Conservation (phyloP, 2,888 invertebrate species). For the Leucozona laternaria region DNA sequence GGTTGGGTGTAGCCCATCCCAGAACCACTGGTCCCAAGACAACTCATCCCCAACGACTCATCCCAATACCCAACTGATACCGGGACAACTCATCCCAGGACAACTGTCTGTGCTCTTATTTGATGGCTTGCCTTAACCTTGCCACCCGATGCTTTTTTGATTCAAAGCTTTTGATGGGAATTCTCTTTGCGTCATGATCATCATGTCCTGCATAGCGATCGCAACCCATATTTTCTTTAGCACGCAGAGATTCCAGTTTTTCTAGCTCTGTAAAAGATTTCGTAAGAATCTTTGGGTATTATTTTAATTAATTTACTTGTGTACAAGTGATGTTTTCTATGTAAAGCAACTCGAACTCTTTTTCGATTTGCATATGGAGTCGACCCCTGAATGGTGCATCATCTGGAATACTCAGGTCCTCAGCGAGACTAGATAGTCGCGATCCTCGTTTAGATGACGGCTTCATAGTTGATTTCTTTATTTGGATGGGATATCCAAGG, state of each 20-base stretch:
- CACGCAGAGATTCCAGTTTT: conserved; percentile 80
- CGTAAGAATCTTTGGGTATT: too few relatives aligned
- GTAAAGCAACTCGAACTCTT: conserved; percentile 97
- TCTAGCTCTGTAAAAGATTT: conserved; percentile 80
- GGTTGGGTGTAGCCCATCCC: too few relatives aligned
- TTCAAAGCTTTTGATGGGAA: conserved; percentile 80
- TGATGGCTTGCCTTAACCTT: conserved; percentile 94
- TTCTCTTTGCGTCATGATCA: conserved; percentile 67
- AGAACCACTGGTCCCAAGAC: too few relatives aligned
- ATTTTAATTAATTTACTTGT: too few relatives aligned
- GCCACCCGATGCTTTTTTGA: conserved; percentile 81
- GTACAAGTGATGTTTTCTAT: conserved; percentile 96
- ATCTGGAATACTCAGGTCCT: conserved; percentile 82
- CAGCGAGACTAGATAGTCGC: conserved; percentile 82
- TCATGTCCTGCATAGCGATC: conserved; percentile 77
- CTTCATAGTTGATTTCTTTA: conserved; percentile 78
- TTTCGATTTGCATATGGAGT: conserved; percentile 96
- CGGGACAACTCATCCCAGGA: too few relatives aligned
- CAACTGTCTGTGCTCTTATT: conserved; percentile 95
- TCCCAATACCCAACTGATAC: too few relatives aligned
- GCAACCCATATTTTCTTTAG: conserved; percentile 78
- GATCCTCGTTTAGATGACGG: conserved; percentile 79
- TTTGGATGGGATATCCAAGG: too few relatives aligned
- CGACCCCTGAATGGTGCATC: conserved; percentile 87
- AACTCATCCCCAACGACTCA: too few relatives aligned